phyloP scores from a whole-genome alignment of 2,888 invertebrate species.

The Colletes collaris region DNA sequence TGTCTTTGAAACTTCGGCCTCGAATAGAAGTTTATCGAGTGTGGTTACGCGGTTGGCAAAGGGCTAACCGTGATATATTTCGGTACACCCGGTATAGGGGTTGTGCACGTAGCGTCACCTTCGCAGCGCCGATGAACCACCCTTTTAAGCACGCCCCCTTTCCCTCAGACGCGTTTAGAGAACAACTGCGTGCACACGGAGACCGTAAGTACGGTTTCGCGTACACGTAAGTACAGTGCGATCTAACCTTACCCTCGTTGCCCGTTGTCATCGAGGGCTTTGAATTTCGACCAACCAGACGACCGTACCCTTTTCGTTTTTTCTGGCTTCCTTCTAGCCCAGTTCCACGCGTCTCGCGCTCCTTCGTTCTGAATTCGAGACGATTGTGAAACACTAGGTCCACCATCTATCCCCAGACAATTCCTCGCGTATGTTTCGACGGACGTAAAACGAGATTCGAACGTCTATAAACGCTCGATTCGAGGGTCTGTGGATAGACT shows the following conservation, averaged over 20 bases:
- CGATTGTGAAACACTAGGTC: conserved; percentile 19
- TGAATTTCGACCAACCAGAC: conserved; percentile 37
- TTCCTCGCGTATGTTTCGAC: conserved; percentile 13
- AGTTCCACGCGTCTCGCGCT: conserved; percentile 7
- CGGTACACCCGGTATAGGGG: conserved; percentile 7
- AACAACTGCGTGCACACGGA: conserved; percentile 20
- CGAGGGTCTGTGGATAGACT: neutral
- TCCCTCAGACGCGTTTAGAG: conserved; percentile 31
- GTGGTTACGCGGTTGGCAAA: too few relatives aligned
- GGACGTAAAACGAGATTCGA: conserved; percentile 41
- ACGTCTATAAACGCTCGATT: neutral
- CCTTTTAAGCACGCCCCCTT: conserved; percentile 39
- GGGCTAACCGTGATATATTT: too few relatives aligned
- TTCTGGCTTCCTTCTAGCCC: conserved; percentile 3
- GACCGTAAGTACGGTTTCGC: conserved; percentile 18
- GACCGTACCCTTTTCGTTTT: neutral
- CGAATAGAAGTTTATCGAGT: too few relatives aligned
- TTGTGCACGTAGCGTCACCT: conserved; percentile 24
- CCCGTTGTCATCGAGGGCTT: conserved; percentile 36
- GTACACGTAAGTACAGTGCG: conserved; percentile 43
- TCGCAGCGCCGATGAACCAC: conserved; percentile 39
- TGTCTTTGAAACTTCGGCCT: too few relatives aligned
- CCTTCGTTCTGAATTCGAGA: conserved; percentile 42
- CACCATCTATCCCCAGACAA: conserved; percentile 23
- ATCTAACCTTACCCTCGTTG: conserved; percentile 34